Base-by-base conservation (phyloP, 1,140 invertebrate genomes). In the Hylaeus anthracinus region DNA sequence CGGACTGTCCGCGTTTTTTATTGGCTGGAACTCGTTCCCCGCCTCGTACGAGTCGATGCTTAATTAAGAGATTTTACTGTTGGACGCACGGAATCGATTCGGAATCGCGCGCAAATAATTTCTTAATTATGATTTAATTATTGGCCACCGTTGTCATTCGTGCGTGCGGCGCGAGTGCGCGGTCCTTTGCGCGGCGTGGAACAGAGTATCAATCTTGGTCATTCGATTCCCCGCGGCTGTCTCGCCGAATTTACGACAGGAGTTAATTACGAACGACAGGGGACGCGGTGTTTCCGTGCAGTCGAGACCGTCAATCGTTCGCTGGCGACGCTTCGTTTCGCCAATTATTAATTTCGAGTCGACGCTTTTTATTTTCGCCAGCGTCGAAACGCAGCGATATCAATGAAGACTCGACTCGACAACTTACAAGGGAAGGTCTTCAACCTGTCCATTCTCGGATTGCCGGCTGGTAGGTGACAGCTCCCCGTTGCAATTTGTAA, bases 91-190 rank as follows among this genome's bases (percentile, higher is more conserved):
- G 10, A 45, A 37, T 71, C 43, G 58, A 53, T 71, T 63, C 12
- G 43, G 6, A 4, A 14, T 65, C 43, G 8, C 0, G 4, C 14
- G 53, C 45, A 3, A 77, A 70, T 70, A 77, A 71, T 71, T 61
- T 55, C 55, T 61, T 71, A 71, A 78, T 72, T 78, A 78, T 71
- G 58, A 72, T 78, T 72, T 78, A 78, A 78, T 78, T 78, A 78
- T 72, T 15, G 66, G 26, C 8, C n/a, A 6, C 14, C 12, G 72
- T 41, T 48, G 37, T 63, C 45, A 15, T 8, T n/a, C 26, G 69
- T n/a, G 60, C 60, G 37, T 41, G 55, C 39, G 37, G 12, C 56
- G 41, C 55, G 14, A 14, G 51, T 10, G 5, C 12, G 60, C 55
- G 12, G 0, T 14, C 8, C 0, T 26, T 26, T 26, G 26, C 26